Base-by-base conservation (phyloP, 37 sponge, comb jelly and placozoan genomes). In the Aphrocallistes beatrix region DNA sequence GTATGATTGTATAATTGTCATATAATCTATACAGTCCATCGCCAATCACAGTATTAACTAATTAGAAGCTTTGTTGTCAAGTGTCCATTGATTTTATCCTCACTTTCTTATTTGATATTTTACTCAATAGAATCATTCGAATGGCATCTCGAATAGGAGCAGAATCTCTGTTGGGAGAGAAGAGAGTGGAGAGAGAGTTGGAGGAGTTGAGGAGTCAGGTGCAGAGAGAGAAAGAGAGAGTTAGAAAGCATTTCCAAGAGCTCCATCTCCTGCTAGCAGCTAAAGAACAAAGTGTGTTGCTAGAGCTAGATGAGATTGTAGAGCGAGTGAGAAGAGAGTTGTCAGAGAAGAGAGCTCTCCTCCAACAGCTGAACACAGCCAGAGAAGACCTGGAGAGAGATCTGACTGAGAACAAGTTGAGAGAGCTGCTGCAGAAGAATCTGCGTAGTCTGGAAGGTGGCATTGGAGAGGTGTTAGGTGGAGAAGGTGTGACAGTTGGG, bases 341-440 rank as follows among this genome's bases (percentile, higher is more conserved):
- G 32, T 3, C 25, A 32, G 75, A 60, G 75, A 60, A 60, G 75
- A 60, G 75, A 60, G 75, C 1, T 19, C 8, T 13, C 75, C 75
- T 60, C 75, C 8, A 60, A 30, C 28, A 60, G n/a, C 75, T 60
- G 75, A 6, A 60, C 75, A 60, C 75, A 60, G 75, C 75, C 75
- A 60, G 75, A 6, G 75, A 60, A 60, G 75, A 13, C 75, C 75
- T 60, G n/a, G 75, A 60, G 75, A 60, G 75, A 60, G 75, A 60
- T 28, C 75, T 60, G 75, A 60, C 75, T 6, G n/a, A 28, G 75
- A 60, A 60, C 75, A 60, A 13, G n/a, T 13, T 60, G 75, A 60
- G 75, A 28, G 34, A 60, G 3, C 28, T 60, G 34, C 75, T 60
- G 28, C 28, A 60, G 75, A 60, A 60, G 75, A 60, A 60, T 60